Conservation (phyloP, 2,797 vertebrate species). For the Kryptopterus vitreolus region DNA sequence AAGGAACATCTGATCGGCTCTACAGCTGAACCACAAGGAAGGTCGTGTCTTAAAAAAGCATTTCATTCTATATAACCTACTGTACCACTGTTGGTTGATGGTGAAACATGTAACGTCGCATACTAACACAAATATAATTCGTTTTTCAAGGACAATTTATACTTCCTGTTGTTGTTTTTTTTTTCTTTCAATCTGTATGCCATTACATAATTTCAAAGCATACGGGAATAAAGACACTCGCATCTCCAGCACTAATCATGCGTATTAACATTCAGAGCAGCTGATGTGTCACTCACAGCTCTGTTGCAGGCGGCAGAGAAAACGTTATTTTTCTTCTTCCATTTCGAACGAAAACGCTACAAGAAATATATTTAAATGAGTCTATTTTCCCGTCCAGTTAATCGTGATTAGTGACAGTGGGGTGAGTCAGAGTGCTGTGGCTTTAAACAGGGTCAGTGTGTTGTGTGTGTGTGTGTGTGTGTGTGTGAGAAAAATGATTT, state of each 20-base stretch:
- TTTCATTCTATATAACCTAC: slow-evolving; percentile 62
- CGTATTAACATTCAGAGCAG: background rate
- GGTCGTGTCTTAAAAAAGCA: background rate
- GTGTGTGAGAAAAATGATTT: slow-evolving; percentile 15
- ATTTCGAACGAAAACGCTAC: background rate
- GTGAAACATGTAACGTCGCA: slow-evolving; percentile 70
- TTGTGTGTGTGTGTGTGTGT: background rate
- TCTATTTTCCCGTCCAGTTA: background rate
- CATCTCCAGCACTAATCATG: slow-evolving; percentile 64
- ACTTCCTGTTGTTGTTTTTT: slow-evolving; percentile 34
- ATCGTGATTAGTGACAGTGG: background rate
- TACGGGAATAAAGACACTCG: slow-evolving; percentile 75
- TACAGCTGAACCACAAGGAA: background rate
- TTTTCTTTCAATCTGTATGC: slow-evolving; percentile 58
- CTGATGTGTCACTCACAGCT: background rate
- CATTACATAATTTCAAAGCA: slow-evolving; percentile 74
- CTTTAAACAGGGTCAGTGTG: slow-evolving; percentile 1
- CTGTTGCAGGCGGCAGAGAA: slow-evolving; percentile 59
- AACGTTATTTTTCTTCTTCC: no score
- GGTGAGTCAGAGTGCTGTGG: background rate
- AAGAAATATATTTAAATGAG: background rate
- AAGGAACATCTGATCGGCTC: background rate
- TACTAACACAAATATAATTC: slow-evolving; percentile 69
- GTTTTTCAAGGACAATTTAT: slow-evolving; percentile 57
- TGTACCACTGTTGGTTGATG: slow-evolving; percentile 75